Percentiles rank a stretch among this genome's conserved stretches.
Conservation (phyloP, 2,113 vertebrate genomes). For the Propithecus coquereli region DNA sequence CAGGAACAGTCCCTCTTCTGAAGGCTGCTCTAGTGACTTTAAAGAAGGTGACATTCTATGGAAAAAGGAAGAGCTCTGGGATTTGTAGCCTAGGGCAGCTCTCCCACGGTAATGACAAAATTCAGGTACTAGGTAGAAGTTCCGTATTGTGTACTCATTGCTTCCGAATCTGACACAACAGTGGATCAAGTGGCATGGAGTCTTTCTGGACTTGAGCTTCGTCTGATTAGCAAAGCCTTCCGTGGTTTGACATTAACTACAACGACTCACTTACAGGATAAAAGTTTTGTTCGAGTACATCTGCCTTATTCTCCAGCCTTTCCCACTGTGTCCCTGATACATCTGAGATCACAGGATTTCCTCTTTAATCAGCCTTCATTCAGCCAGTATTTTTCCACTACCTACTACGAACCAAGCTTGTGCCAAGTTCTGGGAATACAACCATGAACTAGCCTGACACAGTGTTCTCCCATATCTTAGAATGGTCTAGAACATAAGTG, state of each 20-base stretch:
- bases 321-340: neutral
- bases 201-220: neutral
- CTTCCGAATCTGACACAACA: neutral
- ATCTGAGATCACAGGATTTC: neutral
- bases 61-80: neutral
- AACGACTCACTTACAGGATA: neutral
- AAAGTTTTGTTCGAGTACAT: neutral
- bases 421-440: neutral
- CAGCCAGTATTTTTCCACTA: neutral
- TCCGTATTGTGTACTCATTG: neutral
- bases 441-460: neutral
- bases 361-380: neutral
- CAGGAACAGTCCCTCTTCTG: neutral
- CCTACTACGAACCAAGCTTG: neutral
- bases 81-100: neutral
- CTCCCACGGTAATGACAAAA: neutral
- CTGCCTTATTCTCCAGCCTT: neutral
- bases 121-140: neutral
- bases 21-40: neutral
- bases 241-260: neutral
- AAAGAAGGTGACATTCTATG: neutral
- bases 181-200: neutral
- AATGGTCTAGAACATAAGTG: neutral
- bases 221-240: slow-evolving; percentile 13
- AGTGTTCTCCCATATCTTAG: neutral